Evolutionary conservation across 2,888 invertebrate genomes (phyloP), one percentile per base, ranked within the genome.

Genomic region (Protonemura montana): DNA sequence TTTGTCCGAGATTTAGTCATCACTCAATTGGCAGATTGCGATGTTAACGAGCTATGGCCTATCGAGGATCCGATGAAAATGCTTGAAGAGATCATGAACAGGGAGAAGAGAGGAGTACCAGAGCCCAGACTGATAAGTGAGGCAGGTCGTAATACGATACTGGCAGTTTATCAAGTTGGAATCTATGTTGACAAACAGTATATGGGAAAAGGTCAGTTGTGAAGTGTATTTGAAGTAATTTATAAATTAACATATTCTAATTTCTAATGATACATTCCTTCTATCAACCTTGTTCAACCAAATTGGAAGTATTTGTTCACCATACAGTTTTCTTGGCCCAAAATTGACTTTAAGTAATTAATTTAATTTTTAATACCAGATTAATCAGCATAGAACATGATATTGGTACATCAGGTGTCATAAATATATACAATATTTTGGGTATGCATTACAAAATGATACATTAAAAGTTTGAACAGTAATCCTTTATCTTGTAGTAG

Each of bases 1-100:
- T 98, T 99, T 92, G 94, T 99, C 0, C 93, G 96, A 86, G 99
- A 99, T 90, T 96, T 97, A 90, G 94, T 99, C 86, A 88, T 94
- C 13, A 95, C 96, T 0, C 96, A 96, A 89, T 91, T 99, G 78
- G 95, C 95, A 90, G 97, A 96, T 25, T 94, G 96, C 91, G 97
- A 98, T 90, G 91, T 99, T 3, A 95, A 95, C 89, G 97, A 98
- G 87, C 93, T 97, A 87, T 98, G 97, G 96, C 92, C 93, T 26
- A 95, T 97, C n/a, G 92, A 94, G 82, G 93, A 98, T 87, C 98
- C 99, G 0, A 93, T 96, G 91, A 92, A 93, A 82, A 92, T 96
- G 90, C 92, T 99, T 5, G 28, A 5, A 13, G 92, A 93, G 0
- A 91, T 97, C 41, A 91, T 97, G 35, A 90, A 92, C 76, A 92